A percentile compares a stretch with the other conserved stretches of the same genome.
phyloP scores from a whole-genome alignment of 2,113 vertebrate species.

The rat (Rattus norvegicus) region DNA sequence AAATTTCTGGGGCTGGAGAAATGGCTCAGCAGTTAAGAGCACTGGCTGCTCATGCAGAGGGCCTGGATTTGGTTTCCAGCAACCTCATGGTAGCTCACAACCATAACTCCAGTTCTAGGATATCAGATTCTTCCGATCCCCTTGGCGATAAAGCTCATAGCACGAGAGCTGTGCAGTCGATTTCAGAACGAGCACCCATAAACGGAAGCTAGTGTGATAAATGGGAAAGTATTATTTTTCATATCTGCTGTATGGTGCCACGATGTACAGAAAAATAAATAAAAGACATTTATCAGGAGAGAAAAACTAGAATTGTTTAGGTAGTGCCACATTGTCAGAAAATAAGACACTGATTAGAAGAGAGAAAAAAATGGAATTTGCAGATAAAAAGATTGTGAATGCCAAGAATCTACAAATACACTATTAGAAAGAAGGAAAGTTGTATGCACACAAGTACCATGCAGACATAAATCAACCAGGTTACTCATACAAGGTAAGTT shows the following conservation, averaged over 20 bases:
- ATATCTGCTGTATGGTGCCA: not conserved
- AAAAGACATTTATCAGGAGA: not conserved
- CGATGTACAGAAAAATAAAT: not conserved
- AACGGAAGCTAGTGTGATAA: conserved; percentile 22
- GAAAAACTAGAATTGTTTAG: not conserved
- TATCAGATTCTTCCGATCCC: not conserved
- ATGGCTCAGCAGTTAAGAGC: not conserved
- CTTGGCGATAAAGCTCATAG: not conserved
- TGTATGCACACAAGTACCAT: not conserved
- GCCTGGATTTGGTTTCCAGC: not conserved
- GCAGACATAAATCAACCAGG: not conserved
- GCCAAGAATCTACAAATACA: not conserved
- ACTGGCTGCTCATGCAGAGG: not conserved
- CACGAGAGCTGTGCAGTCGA: not conserved
- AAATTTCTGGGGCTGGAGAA: not conserved
- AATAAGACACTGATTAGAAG: not conserved
- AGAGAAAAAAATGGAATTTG: conserved; percentile 29
- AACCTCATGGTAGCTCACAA: not conserved
- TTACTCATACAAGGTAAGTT: not conserved
- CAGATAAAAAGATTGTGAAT: not conserved
- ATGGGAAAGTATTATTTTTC: not conserved
- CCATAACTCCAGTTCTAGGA: not conserved
- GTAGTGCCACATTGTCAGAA: not conserved
- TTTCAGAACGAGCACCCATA: not conserved
- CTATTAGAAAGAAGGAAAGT: conserved; percentile 29